phyloP scores from a whole-genome alignment of 2,113 vertebrate species.

The Sphaerodactylus townsendi region DNA sequence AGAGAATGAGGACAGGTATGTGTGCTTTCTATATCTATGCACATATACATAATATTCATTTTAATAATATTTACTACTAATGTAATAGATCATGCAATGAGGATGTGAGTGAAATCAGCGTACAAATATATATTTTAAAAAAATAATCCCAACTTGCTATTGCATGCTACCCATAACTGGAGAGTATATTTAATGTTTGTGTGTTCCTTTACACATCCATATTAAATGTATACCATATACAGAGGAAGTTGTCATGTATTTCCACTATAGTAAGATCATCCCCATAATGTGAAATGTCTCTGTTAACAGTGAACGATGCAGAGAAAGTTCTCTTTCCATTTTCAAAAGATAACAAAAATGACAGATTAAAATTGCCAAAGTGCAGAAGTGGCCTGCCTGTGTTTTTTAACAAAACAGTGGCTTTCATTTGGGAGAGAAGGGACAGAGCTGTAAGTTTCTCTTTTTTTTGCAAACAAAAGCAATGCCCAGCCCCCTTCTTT shows the following conservation, averaged over 20 bases:
- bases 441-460: slow-evolving; percentile 22
- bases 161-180: background rate
- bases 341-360: background rate
- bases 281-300: background rate
- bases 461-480: background rate
- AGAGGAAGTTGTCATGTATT: background rate
- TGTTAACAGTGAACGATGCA: slow-evolving; percentile 10
- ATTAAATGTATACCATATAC: background rate
- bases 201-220: background rate
- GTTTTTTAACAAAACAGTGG: slow-evolving; percentile 11
- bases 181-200: too few relatives aligned
- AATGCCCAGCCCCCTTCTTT: slow-evolving; percentile 9
- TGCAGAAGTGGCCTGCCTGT: background rate
- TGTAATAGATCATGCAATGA: background rate
- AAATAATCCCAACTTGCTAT: background rate
- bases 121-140: background rate
- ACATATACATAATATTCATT: background rate
- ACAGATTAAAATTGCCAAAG: background rate
- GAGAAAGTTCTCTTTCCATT: background rate
- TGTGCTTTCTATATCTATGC: background rate
- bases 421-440: background rate
- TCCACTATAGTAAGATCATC: background rate
- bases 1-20: background rate
- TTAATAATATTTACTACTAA: background rate
- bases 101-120: background rate